Conservation (phyloP, 2,888 invertebrate species). For the Dichetophora obliterata region DNA sequence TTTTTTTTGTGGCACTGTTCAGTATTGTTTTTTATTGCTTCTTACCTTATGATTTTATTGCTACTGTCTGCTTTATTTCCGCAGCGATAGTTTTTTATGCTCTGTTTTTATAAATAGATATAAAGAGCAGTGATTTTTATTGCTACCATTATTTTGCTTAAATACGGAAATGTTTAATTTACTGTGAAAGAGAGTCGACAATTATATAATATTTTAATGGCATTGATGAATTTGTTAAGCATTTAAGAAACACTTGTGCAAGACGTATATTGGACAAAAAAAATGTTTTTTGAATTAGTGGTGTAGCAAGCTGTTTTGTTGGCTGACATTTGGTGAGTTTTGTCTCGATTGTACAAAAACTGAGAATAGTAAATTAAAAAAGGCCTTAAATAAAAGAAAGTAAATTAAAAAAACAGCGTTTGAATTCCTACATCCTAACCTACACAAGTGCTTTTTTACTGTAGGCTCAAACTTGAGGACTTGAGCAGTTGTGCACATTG, state of each 20-base stretch:
- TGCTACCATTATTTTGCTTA: constrained; percentile 28
- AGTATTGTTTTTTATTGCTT: not conserved
- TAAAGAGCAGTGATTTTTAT: constrained; percentile 33
- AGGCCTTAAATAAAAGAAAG: too few species aligned
- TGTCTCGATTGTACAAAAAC: too few species aligned
- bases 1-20: not conserved
- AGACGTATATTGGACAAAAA: not conserved
- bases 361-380: too few species aligned
- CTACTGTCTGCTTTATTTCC: constrained; percentile 37
- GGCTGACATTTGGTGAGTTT: too few species aligned
- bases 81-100: constrained; percentile 35
- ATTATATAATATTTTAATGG: constrained; percentile 14
- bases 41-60: constrained; percentile 19
- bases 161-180: constrained; percentile 38
- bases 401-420: too few species aligned
- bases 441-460: too few species aligned
- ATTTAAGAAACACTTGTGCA: not conserved
- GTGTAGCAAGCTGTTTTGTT: too few species aligned
- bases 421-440: too few species aligned
- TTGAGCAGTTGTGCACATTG: too few species aligned
- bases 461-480: too few species aligned
- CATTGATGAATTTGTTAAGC: not conserved
- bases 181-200: constrained; percentile 25
- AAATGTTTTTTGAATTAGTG: too few species aligned
- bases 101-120: not conserved